These are phyloP conservation scores for Whitmania pigra DNA, from an alignment of 1,140 invertebrate species.

Conservation along the genomic window DNA sequence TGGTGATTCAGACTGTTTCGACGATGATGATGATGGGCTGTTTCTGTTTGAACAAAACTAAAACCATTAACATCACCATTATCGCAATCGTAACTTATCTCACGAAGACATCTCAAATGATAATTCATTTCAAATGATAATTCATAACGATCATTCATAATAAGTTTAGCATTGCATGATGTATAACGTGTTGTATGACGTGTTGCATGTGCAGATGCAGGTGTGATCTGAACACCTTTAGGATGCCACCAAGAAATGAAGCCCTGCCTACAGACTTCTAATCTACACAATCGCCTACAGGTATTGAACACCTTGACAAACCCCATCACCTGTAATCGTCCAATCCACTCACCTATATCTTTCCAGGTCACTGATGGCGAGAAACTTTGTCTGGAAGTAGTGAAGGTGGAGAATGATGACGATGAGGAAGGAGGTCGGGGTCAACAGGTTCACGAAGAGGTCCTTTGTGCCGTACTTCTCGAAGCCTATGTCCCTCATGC, in stretches of 20 bases:
- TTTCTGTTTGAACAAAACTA: too few species aligned
- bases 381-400: conserved; percentile 85
- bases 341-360: conserved; percentile 29
- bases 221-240: too few species aligned
- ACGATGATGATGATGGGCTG: too few species aligned
- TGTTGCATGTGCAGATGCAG: too few species aligned
- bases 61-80: too few species aligned
- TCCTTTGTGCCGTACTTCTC: conserved; percentile 73
- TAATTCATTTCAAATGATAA: too few species aligned
- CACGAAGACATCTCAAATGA: too few species aligned
- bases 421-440: conserved; percentile 49
- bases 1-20: too few species aligned
- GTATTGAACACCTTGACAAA: not conserved
- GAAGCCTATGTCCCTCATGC: conserved; percentile 80
- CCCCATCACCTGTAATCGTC: not conserved
- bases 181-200: too few species aligned
- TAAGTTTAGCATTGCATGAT: too few species aligned
- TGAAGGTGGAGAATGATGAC: conserved; percentile 89
- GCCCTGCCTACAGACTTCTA: not conserved
- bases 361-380: conserved; percentile 49
- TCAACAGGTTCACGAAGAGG: conserved; percentile 71
- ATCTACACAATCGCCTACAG: not conserved
- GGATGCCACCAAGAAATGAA: not conserved
- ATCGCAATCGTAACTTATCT: too few species aligned
- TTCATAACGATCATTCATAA: too few species aligned